These are phyloP conservation scores for Wasmannia auropunctata DNA, from an alignment of 1,140 invertebrate species.

Conservation along the genomic window DNA sequence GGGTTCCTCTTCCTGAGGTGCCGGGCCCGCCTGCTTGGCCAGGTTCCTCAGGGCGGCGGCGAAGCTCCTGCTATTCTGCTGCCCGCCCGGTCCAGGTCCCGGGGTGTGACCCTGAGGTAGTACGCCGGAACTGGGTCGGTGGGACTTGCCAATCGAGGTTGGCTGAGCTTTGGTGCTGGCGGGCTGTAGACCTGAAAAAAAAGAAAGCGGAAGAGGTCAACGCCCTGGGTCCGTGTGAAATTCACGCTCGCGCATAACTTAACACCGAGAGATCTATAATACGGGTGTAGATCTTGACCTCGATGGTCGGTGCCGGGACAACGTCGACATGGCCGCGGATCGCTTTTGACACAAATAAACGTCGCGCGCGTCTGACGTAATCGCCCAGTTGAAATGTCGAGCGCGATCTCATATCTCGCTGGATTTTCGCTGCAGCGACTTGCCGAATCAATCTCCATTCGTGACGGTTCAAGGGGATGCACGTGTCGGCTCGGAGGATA, in stretches of 20 bases:
- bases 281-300: background rate
- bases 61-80: slow-evolving; percentile 86
- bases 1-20: slow-evolving; percentile 82
- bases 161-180: slow-evolving; percentile 81
- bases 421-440: background rate
- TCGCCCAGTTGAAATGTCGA: background rate
- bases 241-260: slow-evolving; percentile 14
- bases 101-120: slow-evolving; percentile 85
- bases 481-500: background rate
- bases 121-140: slow-evolving; percentile 82
- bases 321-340: background rate
- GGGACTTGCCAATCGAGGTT: slow-evolving; percentile 81
- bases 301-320: background rate
- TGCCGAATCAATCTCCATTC: slow-evolving; percentile 17
- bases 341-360: background rate
- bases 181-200: slow-evolving; percentile 82
- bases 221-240: background rate
- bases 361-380: background rate
- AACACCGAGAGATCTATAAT: background rate
- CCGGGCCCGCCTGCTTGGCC: slow-evolving; percentile 91
- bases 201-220: slow-evolving; percentile 61
- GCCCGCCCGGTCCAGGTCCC: slow-evolving; percentile 83
- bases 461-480: background rate
- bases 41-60: slow-evolving; percentile 92
- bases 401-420: background rate